Conservation (phyloP, 37 sponge, comb jelly and placozoan species). For the Cladorhizidae sp. region DNA sequence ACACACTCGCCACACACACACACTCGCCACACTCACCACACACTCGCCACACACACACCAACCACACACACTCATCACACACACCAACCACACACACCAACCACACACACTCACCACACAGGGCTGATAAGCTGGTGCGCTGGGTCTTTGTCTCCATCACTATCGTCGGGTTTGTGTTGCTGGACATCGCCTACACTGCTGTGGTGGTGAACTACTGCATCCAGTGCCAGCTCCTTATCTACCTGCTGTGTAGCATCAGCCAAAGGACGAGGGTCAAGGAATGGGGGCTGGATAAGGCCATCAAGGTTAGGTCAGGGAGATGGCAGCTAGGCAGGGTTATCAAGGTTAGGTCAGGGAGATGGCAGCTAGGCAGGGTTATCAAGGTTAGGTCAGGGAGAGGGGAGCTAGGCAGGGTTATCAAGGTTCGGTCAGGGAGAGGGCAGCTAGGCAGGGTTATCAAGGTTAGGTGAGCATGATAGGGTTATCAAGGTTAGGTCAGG, state of each 20-base stretch:
- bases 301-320: constrained; percentile 40
- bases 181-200: constrained; percentile 75
- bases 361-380: constrained; percentile 4
- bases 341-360: background rate
- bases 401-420: background rate
- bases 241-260: constrained; percentile 56
- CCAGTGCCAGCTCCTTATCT: constrained; percentile 86
- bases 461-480: background rate
- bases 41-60: background rate
- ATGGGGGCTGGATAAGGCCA: constrained; percentile 54
- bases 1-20: no score
- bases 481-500: background rate
- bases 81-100: no score
- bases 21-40: background rate
- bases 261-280: constrained; percentile 39
- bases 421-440: background rate
- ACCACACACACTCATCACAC: background rate
- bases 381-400: background rate
- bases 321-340: background rate
- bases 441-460: background rate
- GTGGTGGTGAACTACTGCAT: constrained; percentile 80
- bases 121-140: constrained; percentile 8
- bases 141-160: constrained; percentile 41
- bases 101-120: background rate
- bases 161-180: constrained; percentile 53